Conservation (phyloP, 2,797 vertebrate species). For the Coluber constrictor region DNA sequence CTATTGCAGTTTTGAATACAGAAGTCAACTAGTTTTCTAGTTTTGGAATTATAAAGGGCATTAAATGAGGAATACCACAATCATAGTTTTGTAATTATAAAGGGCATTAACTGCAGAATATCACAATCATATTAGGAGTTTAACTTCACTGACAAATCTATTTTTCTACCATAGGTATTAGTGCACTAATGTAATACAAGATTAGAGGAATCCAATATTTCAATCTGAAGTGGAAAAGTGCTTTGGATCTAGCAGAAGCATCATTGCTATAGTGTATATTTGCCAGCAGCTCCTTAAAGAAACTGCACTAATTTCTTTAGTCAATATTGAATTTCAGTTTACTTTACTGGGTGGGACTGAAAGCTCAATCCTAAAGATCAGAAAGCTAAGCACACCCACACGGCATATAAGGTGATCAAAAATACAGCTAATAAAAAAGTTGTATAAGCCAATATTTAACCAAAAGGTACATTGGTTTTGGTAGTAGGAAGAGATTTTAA, state of each 20-base stretch:
- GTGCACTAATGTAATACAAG: not conserved
- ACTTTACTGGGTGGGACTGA: not conserved
- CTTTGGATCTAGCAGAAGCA: not conserved
- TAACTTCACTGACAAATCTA: not conserved
- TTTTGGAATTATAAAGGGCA: not conserved
- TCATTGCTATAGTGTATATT: not conserved
- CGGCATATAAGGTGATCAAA: conserved; percentile 10
- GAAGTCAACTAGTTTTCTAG: not conserved
- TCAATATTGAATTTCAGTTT: not conserved
- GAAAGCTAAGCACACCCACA: conserved; percentile 22
- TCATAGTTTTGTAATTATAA: not conserved
- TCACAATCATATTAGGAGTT: not conserved
- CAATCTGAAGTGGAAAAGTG: not conserved
- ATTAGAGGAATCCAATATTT: not conserved
- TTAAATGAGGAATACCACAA: not conserved
- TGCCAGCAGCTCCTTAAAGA: not conserved
- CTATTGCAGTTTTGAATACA: not conserved
- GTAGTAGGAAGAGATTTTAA: conserved; percentile 4
- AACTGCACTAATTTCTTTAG: not conserved
- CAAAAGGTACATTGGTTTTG: conserved; percentile 7
- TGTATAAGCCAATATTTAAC: not conserved
- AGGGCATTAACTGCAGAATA: not conserved
- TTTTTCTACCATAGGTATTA: not conserved
- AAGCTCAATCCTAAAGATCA: not conserved
- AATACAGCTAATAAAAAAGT: conserved; percentile 12